These are phyloP conservation scores for Linurgus olivaceus DNA, from an alignment of 2,797 vertebrate genomes.

Conservation along the genomic window DNA sequence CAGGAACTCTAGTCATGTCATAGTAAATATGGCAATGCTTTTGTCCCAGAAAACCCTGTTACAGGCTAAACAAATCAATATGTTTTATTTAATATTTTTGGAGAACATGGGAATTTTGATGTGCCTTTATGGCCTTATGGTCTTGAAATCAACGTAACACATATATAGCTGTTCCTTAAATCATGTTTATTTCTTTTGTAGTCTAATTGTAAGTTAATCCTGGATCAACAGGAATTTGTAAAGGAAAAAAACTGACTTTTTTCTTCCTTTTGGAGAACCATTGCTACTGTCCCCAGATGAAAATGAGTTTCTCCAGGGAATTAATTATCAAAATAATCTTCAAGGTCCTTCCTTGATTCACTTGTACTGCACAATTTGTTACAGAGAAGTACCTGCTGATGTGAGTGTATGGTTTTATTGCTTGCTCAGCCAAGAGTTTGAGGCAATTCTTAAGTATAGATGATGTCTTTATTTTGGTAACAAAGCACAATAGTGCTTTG, in stretches of 20 bases:
- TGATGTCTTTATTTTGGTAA: neutral
- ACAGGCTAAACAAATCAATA: neutral
- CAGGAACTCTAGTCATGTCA: neutral
- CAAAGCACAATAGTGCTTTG: neutral
- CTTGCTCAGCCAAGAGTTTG: neutral
- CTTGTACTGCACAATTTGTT: neutral
- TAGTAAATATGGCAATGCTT: neutral
- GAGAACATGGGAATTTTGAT: neutral
- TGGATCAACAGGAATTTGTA: neutral
- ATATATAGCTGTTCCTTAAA: neutral
- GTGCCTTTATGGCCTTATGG: neutral
- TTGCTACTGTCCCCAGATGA: neutral
- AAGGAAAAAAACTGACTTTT: neutral
- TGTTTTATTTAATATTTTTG: neutral
- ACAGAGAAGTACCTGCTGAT: neutral
- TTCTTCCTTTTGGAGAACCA: neutral
- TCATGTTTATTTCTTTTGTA: neutral
- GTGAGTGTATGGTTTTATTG: neutral
- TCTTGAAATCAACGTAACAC: neutral
- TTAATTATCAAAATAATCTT: constrained; percentile 16
- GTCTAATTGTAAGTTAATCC: neutral
- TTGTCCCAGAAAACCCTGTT: neutral
- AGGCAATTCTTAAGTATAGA: neutral
- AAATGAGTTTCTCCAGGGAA: neutral
- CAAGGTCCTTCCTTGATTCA: neutral